These are phyloP conservation scores for Coptodon bakossiorum DNA, from an alignment of 2,113 vertebrate genomes.

Conservation along the genomic window DNA sequence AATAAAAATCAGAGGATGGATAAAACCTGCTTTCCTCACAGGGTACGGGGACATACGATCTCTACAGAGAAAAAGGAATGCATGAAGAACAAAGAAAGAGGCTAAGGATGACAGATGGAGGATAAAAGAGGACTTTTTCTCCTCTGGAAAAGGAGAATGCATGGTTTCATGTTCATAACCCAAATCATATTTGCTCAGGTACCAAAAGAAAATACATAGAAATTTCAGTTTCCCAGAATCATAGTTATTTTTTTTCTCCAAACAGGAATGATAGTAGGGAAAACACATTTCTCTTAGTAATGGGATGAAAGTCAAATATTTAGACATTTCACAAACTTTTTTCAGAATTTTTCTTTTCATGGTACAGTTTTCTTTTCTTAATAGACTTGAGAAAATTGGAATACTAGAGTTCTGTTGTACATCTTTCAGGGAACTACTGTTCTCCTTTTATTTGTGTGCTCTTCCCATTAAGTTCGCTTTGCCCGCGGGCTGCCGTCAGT, in stretches of 20 bases:
- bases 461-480: slow-evolving; percentile 39
- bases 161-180: slow-evolving; percentile 46
- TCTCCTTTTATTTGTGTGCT: slow-evolving; percentile 42
- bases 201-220: slow-evolving; percentile 62
- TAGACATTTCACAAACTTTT: slow-evolving; percentile 81
- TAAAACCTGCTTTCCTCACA: slow-evolving; percentile 18
- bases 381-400: slow-evolving; percentile 74
- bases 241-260: slow-evolving; percentile 59
- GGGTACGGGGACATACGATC: slow-evolving; percentile 23
- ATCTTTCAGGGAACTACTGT: slow-evolving; percentile 51
- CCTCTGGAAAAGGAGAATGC: slow-evolving; percentile 15
- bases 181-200: slow-evolving; percentile 61
- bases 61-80: slow-evolving; percentile 35
- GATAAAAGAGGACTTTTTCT: not conserved
- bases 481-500: slow-evolving; percentile 56
- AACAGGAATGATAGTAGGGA: slow-evolving; percentile 67
- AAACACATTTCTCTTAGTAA: slow-evolving; percentile 73
- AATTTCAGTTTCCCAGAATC: slow-evolving; percentile 60
- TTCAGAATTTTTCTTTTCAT: slow-evolving; percentile 68
- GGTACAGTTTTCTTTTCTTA: slow-evolving; percentile 71
- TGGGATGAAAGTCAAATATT: slow-evolving; percentile 79
- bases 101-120: slow-evolving; percentile 4
- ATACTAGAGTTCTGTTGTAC: slow-evolving; percentile 74
- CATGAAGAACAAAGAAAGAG: slow-evolving; percentile 10
- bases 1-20: not conserved